These are phyloP conservation scores for Suillia variegata DNA, from an alignment of 2,888 invertebrate species.

Conservation along the genomic window DNA sequence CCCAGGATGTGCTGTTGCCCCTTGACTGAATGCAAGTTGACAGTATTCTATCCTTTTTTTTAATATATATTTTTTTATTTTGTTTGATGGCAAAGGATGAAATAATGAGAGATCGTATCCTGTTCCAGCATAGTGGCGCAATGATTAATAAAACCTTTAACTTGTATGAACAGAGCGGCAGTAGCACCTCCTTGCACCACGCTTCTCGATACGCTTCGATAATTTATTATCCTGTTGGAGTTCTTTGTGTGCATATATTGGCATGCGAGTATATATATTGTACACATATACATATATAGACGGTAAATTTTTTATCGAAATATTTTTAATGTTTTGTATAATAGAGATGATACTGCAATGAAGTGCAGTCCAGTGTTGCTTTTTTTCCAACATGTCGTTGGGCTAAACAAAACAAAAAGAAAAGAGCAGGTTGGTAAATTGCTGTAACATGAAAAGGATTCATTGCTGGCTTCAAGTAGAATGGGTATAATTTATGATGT, in stretches of 20 bases:
- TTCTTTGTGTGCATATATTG: neutral
- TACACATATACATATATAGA: no score
- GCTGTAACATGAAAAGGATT: constrained; percentile 1
- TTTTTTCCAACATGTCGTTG: no score
- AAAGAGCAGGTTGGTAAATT: no score
- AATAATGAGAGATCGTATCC: constrained; percentile 1
- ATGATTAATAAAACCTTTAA: constrained; percentile 4
- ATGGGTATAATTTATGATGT: constrained; percentile 1
- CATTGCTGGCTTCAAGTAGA: neutral
- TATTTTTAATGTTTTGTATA: neutral
- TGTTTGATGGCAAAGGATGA: neutral
- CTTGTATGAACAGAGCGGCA: neutral
- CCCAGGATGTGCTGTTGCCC: neutral
- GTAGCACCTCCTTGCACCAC: neutral
- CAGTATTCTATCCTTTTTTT: no score
- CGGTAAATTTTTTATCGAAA: neutral
- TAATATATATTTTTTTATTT: no score
- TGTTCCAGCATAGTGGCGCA: neutral
- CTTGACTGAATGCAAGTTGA: constrained; percentile 1
- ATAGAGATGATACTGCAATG: neutral
- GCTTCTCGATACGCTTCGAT: neutral
- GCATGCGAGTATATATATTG: no score
- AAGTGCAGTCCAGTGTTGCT: neutral
- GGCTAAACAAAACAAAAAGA: no score
- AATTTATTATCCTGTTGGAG: neutral